Percentiles rank a stretch among this genome's conserved stretches.
Conservation (phyloP, 2,113 vertebrate species). For the Carassius carassius region DNA sequence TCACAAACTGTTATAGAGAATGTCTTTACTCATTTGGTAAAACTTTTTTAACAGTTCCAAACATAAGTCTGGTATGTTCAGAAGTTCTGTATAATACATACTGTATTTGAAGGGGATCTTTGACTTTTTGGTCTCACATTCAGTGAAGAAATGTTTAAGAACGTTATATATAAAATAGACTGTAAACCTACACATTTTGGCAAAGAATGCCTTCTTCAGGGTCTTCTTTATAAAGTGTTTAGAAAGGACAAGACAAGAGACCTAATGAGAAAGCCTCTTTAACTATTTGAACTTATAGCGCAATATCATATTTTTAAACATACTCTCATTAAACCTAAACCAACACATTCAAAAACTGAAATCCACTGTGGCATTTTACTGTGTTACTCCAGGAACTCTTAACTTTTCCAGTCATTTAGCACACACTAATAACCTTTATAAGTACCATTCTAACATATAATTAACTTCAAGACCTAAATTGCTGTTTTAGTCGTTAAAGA, state of each 20-base stretch:
- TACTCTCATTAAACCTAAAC: not conserved
- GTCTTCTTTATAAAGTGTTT: not conserved
- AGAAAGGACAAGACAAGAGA: not conserved
- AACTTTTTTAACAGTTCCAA: not conserved
- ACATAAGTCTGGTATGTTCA: not conserved
- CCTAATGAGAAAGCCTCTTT: not conserved
- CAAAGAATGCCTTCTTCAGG: too few species aligned
- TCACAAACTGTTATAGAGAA: not conserved
- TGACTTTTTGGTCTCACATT: not conserved
- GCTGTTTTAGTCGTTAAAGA: slow-evolving; percentile 31
- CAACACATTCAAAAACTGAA: not conserved
- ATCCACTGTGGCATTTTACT: not conserved
- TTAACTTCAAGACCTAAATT: slow-evolving; percentile 35
- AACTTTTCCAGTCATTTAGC: slow-evolving; percentile 24
- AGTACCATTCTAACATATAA: slow-evolving; percentile 20
- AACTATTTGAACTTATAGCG: not conserved
- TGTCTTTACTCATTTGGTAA: not conserved
- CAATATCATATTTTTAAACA: not conserved
- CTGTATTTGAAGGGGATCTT: not conserved
- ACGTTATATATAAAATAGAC: not conserved
- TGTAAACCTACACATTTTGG: not conserved
- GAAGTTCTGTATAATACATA: not conserved
- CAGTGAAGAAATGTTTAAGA: not conserved
- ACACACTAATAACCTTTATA: slow-evolving; percentile 26
- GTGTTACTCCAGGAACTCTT: not conserved